Evolutionary conservation across 2,888 invertebrate genomes (phyloP).

Genomic region (Dorcus hopei): DNA sequence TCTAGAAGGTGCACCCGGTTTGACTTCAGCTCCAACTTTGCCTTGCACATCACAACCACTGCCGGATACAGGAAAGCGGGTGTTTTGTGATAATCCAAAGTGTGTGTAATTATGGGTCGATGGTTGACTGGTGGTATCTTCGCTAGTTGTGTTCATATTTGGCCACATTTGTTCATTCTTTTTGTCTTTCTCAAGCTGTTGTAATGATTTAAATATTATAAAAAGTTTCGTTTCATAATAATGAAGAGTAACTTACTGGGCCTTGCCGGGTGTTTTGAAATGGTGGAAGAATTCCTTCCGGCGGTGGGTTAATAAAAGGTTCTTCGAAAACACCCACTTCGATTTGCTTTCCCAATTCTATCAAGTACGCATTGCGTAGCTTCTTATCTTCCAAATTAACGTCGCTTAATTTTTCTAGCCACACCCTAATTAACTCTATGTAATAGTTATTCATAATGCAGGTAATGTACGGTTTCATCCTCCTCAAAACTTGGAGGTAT

Average conservation of each 20-base stretch:
- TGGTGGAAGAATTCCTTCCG: conserved; percentile 18
- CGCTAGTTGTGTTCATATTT: neutral
- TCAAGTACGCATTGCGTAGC: conserved; percentile 26
- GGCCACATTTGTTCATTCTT: neutral
- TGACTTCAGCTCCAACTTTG: neutral
- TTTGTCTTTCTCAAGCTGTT: neutral
- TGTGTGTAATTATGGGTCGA: neutral
- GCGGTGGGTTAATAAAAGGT: conserved; percentile 27
- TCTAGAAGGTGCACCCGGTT: neutral
- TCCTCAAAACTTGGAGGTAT: conserved; percentile 26
- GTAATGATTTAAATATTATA: neutral
- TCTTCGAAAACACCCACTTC: conserved; percentile 27
- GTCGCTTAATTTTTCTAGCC: conserved; percentile 31
- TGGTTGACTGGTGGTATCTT: too few species aligned
- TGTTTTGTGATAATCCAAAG: neutral
- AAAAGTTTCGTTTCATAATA: neutral
- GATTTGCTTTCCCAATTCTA: conserved; percentile 29
- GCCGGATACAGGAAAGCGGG: neutral
- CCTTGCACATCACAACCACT: neutral
- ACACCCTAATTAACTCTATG: conserved; percentile 27
- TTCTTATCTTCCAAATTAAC: conserved; percentile 22
- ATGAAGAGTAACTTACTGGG: neutral
- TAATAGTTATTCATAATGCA: conserved; percentile 30
- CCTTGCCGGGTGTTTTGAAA: conserved; percentile 11
- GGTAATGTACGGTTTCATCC: conserved; percentile 32